Evolutionary conservation across 2,797 vertebrate genomes (phyloP), one percentile per base, ranked within the genome.

Genomic region (Silurus aristotelis): DNA sequence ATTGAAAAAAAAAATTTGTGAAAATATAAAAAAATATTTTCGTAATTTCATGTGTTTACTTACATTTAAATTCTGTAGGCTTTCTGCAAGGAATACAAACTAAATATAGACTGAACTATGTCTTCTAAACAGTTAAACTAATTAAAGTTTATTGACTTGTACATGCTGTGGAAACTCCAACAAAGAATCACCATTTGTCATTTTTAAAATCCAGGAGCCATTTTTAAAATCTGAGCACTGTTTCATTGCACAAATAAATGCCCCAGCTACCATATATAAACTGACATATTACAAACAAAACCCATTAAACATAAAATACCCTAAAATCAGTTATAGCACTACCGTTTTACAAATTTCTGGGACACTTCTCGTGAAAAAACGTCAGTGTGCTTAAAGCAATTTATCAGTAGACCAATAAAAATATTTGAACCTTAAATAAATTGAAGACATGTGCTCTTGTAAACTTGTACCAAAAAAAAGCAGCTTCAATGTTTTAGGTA

Each of bases 361-460:
- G 48, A 72, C 61, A 46, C 71, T n/a, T 70, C 52, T 5, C n/a
- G 60, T 75, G 43, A 55, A 19, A 19, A 20, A 22, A 46, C 43
- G 27, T 1, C 80, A 70, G 27, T 9, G 64, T 82, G 31, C 66
- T 66, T 48, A 25, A 84, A 58, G 48, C 14, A 70, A 60, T 48
- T 25, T 1, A 78, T 58, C 9, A 56, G 31, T 25, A 25, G 17
- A 56, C 0, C 55, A 77, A 77, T 77, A 61, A 77, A 66, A 67
- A 12, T 31, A 25, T 25, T 79, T 27, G 1, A 64, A 84, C 75
- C 20, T 38, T 27, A 31, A 52, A 31, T 27, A 46, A 52, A 85
- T 5, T 38, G 25, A 52, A 19, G 61, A 80, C 56, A 64, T 68
- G 63, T 67, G 79, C 46, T 67, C 38, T 81, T 63, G 46, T 68